These are phyloP conservation scores for Epizoanthus illoricatus DNA, from an alignment of 92 coral and sea anemone genomes.

Conservation along the genomic window DNA sequence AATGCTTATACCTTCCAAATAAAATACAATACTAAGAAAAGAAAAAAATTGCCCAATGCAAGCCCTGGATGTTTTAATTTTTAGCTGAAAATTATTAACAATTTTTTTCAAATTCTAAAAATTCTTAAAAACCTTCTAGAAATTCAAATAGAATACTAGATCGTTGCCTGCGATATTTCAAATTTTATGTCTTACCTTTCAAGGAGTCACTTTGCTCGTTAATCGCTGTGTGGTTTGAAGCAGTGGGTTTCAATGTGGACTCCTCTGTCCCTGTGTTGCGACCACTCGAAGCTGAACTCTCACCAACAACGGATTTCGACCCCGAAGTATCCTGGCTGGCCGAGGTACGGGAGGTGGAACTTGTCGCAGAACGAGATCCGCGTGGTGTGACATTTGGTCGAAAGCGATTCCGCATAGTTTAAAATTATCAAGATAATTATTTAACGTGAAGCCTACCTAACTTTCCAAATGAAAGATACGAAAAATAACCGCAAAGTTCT, in stretches of 20 bases:
- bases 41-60: no score
- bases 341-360: neutral
- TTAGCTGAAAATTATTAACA: no score
- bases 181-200: neutral
- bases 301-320: neutral
- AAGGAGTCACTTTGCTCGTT: conserved; percentile 6
- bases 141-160: no score
- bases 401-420: conserved; percentile 56
- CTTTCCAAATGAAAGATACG: neutral
- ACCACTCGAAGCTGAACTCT: neutral
- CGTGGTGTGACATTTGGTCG: conserved; percentile 55
- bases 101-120: neutral
- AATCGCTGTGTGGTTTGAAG: neutral
- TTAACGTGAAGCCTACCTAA: neutral
- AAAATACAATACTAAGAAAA: no score
- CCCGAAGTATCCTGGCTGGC: neutral
- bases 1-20: no score
- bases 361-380: conserved; percentile 38
- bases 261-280: neutral
- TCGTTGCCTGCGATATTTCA: neutral
- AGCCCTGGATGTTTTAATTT: no score
- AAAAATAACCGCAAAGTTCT: no score
- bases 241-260: neutral
- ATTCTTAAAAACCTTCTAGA: no score
- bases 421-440: neutral